These are phyloP conservation scores for rabbit (Oryctolagus cuniculus) DNA, from an alignment of 2,113 vertebrate genomes.

Conservation along the genomic window DNA sequence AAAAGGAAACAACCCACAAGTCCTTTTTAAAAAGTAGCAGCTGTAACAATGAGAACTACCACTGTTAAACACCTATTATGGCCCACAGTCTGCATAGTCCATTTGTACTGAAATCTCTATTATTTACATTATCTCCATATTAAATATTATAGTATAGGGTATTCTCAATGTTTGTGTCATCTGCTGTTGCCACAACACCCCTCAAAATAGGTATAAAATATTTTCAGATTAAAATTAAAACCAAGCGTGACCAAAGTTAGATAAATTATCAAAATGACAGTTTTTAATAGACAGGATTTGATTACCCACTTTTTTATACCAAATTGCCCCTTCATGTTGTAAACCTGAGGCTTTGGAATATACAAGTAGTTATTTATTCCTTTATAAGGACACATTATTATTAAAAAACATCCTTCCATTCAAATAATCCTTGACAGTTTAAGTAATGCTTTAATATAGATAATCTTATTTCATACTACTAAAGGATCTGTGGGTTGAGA, in stretches of 20 bases:
- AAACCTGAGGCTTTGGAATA: not conserved
- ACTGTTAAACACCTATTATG: not conserved
- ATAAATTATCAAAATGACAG: not conserved
- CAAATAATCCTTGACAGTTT: constrained; percentile 23
- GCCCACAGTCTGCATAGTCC: no score
- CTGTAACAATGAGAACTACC: not conserved
- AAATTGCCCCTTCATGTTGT: not conserved
- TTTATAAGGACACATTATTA: not conserved
- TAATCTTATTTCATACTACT: constrained; percentile 33
- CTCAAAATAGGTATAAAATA: constrained; percentile 12
- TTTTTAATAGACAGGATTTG: not conserved
- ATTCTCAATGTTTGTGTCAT: no score
- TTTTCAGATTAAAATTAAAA: constrained; percentile 53
- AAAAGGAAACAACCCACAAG: constrained; percentile 8
- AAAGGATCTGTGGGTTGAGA: not conserved
- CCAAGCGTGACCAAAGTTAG: not conserved
- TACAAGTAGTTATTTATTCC: constrained; percentile 11
- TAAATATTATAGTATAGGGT: not conserved
- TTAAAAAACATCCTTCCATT: not conserved
- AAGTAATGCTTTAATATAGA: constrained; percentile 46
- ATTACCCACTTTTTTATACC: not conserved
- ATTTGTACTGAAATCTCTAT: not conserved
- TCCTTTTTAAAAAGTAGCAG: not conserved
- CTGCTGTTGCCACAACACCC: not conserved
- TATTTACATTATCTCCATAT: not conserved